Base-by-base conservation (phyloP, 2,888 invertebrate genomes). In the Lepidochitona cinerea region DNA sequence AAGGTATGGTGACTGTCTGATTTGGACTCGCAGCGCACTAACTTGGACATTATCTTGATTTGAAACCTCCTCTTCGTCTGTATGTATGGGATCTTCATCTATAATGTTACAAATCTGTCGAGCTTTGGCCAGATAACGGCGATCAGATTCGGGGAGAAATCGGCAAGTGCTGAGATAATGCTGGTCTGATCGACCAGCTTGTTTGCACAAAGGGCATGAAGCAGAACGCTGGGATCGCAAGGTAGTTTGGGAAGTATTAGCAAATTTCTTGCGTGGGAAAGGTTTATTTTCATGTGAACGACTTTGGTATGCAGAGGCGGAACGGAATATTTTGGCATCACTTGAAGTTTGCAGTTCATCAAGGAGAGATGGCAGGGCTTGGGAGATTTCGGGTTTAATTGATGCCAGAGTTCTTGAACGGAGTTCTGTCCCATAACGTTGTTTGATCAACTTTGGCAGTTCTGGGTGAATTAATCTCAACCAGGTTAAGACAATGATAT, bases 401-500 rank as follows among this genome's bases (percentile, higher is more conserved):
- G 68, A 37, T 6, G 68, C 68, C 5, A 68, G 68, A n/a, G 68
- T 68, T 7, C 9, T 12, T 7, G 68, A 37, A 12, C 29, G 59
- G 7, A 54, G 23, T n/a, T n/a, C 59, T 12, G 59, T 54, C 7
- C 59, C 59, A n/a, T 54, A 54, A 12, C 59, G 9, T 26, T 54
- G 59, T 37, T 76, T 74, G 0, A 76, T 49, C 7, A 75, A 65
- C 18, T 7, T 29, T 2, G 73, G 76, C 7, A 76, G 49, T 1
- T 67, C 69, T 26, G n/a, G 23, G 35, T 76, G 68, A 18, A 76
- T 41, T 18, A 75, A 65, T n/a, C 36, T 18, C 5, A 76, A 35
- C 75, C 75, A 76, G 1, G 66, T 64, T 14, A 72, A 35, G n/a
- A 75, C 70, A 18, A 70, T 35, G 4, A 70, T 14, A 54, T 76